Conservation (phyloP, 2,888 invertebrate species). For the Phengaris alcon region DNA sequence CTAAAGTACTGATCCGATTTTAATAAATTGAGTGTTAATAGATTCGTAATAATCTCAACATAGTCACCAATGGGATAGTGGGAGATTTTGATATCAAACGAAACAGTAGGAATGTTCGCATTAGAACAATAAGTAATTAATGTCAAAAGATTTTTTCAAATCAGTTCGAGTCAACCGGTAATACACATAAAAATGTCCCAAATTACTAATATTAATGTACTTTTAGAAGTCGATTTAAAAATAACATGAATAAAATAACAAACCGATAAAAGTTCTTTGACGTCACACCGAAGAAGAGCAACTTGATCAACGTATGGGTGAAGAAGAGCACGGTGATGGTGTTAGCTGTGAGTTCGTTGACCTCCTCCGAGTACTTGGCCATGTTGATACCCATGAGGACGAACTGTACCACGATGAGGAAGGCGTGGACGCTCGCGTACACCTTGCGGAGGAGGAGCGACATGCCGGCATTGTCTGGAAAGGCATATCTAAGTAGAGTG, state of each 20-base stretch:
- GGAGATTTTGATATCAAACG: no score
- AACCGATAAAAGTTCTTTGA: slow-evolving; percentile 87
- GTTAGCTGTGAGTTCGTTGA: slow-evolving; percentile 86
- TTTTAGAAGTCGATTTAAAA: no score
- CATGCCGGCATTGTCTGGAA: slow-evolving; percentile 64
- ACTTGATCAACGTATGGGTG: slow-evolving; percentile 86
- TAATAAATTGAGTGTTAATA: no score
- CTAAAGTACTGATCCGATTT: no score
- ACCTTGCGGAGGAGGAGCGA: slow-evolving; percentile 79
- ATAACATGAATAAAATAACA: slow-evolving; percentile 33
- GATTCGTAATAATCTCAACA: no score
- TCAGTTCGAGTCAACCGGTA: no score
- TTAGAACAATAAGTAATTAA: no score
- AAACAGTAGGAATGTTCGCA: no score
- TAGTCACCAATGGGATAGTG: no score
- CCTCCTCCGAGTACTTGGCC: slow-evolving; percentile 85
- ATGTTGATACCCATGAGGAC: slow-evolving; percentile 82
- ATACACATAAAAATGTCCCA: no score
- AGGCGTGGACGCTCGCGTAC: slow-evolving; percentile 80
- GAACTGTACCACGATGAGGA: slow-evolving; percentile 82
- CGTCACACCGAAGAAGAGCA: slow-evolving; percentile 85
- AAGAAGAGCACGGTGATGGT: slow-evolving; percentile 91
- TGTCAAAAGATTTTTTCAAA: no score
- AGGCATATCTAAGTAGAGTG: background rate
- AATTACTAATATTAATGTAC: no score